These are phyloP conservation scores for Struthio camelus DNA, from an alignment of 2,113 vertebrate genomes.

Conservation along the genomic window DNA sequence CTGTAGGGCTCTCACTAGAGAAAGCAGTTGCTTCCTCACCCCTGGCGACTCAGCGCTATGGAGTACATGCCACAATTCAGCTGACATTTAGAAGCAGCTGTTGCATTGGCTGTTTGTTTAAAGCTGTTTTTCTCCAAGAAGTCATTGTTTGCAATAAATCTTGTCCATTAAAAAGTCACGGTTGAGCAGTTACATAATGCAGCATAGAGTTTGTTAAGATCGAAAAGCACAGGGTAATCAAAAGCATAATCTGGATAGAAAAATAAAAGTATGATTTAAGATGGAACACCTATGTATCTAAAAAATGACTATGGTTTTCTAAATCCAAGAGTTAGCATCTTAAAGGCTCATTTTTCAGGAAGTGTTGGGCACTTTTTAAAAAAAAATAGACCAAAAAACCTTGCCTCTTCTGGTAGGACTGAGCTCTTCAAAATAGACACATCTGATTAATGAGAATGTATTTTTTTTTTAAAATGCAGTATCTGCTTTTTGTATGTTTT, in stretches of 20 bases:
- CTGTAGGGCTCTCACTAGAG: fast-evolving
- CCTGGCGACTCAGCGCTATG: fast-evolving
- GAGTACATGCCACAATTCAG: not conserved
- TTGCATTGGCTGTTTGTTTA: not conserved
- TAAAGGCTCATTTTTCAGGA: not conserved
- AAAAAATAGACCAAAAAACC: not conserved
- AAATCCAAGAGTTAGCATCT: not conserved
- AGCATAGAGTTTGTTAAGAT: not conserved
- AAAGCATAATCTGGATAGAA: slow-evolving; percentile 20
- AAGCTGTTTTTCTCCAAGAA: not conserved
- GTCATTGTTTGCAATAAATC: slow-evolving; percentile 21
- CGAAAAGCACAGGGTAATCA: not conserved
- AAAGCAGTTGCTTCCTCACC: not conserved
- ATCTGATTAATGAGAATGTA: not conserved
- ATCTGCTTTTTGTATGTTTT: not conserved
- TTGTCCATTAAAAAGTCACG: not conserved
- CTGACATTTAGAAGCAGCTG: slow-evolving; percentile 5
- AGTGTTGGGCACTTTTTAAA: not conserved
- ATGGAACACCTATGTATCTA: not conserved
- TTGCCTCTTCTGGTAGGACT: not conserved
- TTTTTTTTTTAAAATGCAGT: not conserved
- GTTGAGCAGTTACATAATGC: not conserved
- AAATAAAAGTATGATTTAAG: not conserved
- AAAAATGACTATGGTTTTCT: not conserved
- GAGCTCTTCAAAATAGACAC: not conserved